Conservation (phyloP, 2,888 invertebrate species). For the Plagiodera versicolora region DNA sequence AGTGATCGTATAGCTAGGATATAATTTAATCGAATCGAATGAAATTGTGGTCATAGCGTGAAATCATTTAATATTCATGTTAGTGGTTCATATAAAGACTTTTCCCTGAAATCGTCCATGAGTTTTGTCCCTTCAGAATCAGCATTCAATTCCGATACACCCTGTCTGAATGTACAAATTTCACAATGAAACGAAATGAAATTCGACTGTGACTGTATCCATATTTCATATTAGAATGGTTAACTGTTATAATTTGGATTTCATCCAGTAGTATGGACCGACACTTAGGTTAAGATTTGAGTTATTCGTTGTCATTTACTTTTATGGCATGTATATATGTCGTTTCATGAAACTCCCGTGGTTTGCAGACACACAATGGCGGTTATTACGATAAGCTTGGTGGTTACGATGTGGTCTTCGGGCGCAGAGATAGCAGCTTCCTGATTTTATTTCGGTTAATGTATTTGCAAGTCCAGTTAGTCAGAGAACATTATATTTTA, state of each 20-base stretch:
- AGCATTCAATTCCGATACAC: no score
- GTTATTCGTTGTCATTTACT: constrained; percentile 44
- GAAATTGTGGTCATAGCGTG: no score
- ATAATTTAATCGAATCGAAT: no score
- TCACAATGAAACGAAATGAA: not conserved
- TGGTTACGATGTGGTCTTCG: constrained; percentile 18
- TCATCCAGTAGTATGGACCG: constrained; percentile 25
- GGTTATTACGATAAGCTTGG: constrained; percentile 33
- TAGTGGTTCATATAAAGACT: no score
- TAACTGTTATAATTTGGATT: constrained; percentile 9
- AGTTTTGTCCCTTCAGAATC: no score
- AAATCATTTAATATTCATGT: no score
- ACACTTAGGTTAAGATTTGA: constrained; percentile 38
- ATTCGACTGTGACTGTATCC: not conserved
- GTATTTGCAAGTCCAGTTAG: not conserved
- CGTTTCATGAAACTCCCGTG: constrained; percentile 25
- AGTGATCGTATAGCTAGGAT: no score
- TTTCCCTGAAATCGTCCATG: no score
- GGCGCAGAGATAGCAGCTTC: constrained; percentile 6
- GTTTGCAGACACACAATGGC: constrained; percentile 29
- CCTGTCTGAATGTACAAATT: not conserved
- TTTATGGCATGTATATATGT: constrained; percentile 40
- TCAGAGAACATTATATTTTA: not conserved
- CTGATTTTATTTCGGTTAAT: not conserved
- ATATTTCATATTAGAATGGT: not conserved